Evolutionary conservation across 2,113 vertebrate genomes (phyloP).

Genomic region (Labrus mixtus): DNA sequence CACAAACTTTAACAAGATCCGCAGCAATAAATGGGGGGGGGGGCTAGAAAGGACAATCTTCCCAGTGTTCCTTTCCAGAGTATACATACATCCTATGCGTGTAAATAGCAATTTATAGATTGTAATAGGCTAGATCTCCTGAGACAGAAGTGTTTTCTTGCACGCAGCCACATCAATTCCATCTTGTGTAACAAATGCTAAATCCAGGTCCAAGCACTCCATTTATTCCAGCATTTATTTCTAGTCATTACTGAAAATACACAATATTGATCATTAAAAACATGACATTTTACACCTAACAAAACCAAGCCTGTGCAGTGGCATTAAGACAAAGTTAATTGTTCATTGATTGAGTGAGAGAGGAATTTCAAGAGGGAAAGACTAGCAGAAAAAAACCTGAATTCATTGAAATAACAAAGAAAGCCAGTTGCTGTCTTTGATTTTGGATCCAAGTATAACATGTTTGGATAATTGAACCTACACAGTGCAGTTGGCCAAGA

Average conservation of each 20-base stretch:
- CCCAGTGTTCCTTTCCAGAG: not conserved
- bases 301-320: conserved; percentile 37
- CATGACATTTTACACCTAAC: conserved; percentile 64
- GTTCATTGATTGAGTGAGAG: conserved; percentile 56
- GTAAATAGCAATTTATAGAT: conserved; percentile 15
- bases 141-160: not conserved
- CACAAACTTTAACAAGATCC: conserved; percentile 18
- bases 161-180: not conserved
- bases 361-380: conserved; percentile 41
- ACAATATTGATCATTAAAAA: conserved; percentile 67
- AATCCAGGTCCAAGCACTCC: not conserved
- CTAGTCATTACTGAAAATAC: conserved; percentile 49
- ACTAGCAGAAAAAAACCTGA: conserved; percentile 49
- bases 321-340: conserved; percentile 62
- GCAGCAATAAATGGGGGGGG: conserved; percentile 10
- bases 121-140: not conserved
- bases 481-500: conserved; percentile 42
- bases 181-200: conserved; percentile 11
- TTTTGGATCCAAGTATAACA: conserved; percentile 61
- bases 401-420: conserved; percentile 56
- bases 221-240: conserved; percentile 17
- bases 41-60: conserved; percentile 10
- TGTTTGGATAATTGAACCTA: conserved; percentile 56
- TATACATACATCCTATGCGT: not conserved
- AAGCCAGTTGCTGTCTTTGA: conserved; percentile 43